phyloP scores from a whole-genome alignment of 1,140 invertebrate species.

The Drosophila biarmipes region DNA sequence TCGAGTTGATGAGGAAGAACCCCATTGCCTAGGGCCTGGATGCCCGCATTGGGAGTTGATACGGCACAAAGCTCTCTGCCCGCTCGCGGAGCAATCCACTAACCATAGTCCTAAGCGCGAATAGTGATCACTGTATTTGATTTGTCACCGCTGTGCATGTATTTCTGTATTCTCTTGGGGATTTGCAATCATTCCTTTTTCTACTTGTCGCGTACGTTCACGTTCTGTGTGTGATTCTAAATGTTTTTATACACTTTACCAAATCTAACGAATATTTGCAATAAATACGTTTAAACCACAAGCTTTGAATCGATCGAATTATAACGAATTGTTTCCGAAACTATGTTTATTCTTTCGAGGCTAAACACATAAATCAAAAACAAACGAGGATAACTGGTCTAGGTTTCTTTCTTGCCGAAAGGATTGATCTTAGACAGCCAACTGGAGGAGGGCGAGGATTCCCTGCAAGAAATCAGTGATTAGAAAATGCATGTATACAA shows the following conservation, averaged over 20 bases:
- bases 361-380: constrained; percentile 60
- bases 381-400: constrained; percentile 44
- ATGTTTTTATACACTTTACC: constrained; percentile 49
- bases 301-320: neutral
- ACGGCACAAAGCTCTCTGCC: constrained; percentile 68
- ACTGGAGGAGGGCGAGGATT: constrained; percentile 80
- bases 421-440: constrained; percentile 91
- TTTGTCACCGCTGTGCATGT: constrained; percentile 31
- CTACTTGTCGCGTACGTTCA: constrained; percentile 28
- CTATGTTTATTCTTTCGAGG: constrained; percentile 37
- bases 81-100: constrained; percentile 25
- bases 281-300: constrained; percentile 52
- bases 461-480: constrained; percentile 18
- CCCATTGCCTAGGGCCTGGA: constrained; percentile 89
- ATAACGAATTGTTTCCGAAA: constrained; percentile 28
- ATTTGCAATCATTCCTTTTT: constrained; percentile 72
- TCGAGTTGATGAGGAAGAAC: constrained; percentile 96
- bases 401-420: constrained; percentile 89
- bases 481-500: neutral
- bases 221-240: constrained; percentile 44
- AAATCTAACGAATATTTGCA: constrained; percentile 57
- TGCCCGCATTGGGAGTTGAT: constrained; percentile 13
- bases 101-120: constrained; percentile 54
- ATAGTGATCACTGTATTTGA: constrained; percentile 43
- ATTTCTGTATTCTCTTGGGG: constrained; percentile 42